These are phyloP conservation scores for Lottia gigantea DNA, from an alignment of 2,888 invertebrate species.

Conservation along the genomic window DNA sequence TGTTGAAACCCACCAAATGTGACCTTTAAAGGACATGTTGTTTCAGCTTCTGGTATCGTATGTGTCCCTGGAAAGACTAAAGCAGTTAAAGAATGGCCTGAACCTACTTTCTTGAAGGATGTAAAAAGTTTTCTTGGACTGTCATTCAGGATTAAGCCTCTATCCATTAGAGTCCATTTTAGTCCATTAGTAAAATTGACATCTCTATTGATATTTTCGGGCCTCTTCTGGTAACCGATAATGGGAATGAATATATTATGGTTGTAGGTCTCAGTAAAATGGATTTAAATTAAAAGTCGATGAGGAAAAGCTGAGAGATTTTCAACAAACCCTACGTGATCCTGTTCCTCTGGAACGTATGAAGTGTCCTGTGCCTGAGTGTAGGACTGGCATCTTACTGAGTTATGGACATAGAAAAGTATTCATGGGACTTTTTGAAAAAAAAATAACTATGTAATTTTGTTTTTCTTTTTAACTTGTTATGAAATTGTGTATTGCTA, in stretches of 20 bases:
- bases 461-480: too few relatives aligned
- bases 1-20: not conserved
- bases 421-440: too few relatives aligned
- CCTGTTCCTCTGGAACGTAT: not conserved
- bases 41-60: not conserved
- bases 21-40: not conserved
- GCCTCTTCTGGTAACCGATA: slow-evolving; percentile 14
- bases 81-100: not conserved
- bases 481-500: too few relatives aligned
- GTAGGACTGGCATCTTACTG: not conserved
- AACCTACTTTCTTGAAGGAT: not conserved
- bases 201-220: slow-evolving; percentile 30
- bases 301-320: not conserved
- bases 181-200: not conserved
- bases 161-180: too few relatives aligned
- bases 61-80: not conserved
- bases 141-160: not conserved
- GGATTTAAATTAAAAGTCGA: not conserved
- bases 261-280: not conserved
- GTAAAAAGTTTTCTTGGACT: not conserved
- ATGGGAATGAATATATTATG: slow-evolving; percentile 9
- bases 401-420: too few relatives aligned
- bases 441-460: too few relatives aligned
- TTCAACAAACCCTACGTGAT: not conserved
- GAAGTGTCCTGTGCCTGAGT: not conserved